Evolutionary conservation across 2,888 invertebrate genomes (phyloP), one percentile per base, ranked within the genome.

Genomic region (Branchellion lobata): DNA sequence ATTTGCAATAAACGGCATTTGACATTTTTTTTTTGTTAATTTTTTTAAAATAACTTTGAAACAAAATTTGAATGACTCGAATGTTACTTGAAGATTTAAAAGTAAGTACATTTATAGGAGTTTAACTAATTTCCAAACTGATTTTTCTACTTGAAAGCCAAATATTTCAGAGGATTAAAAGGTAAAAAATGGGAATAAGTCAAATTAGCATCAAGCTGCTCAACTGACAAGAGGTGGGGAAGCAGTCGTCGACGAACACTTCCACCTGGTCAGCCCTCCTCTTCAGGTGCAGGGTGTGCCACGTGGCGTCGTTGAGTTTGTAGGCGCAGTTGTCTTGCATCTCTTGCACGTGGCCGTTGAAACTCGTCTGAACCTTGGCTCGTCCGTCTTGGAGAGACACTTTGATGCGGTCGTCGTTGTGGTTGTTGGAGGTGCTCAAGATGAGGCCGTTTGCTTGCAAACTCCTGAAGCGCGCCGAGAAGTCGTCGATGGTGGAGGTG

Each of bases 241-340:
- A 57, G 47, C 82, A 80, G 65, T 85, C 84, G 79, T 87, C 87
- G 2, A 87, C 85, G 84, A 85, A 86, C 3, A 85, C 82, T 65
- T 85, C 83, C 31, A 87, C 61, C 34, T 86, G 81, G 75, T 86
- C 84, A 31, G 86, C 87, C 47, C 86, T 84, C 24, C 87, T 84
- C 36, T 84, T 83, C 18, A 87, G 83, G 81, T 85, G 83, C 57
- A 87, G 75, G 0, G 86, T 86, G 82, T 88, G 88, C 88, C 88
- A 88, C 34, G 84, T 79, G 53, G 85, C 83, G 80, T 87, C 87
- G 81, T 85, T 85, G 79, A 87, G 80, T 1, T 34, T 29, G 53
- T 80, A 65, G 5, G 81, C 72, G 40, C 82, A 82, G 5, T 51
- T 69, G 29, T 74, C 36, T 18, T n/a, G 34, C 40, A 74, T 29